phyloP scores from a whole-genome alignment of 2,797 vertebrate species.

The Lindbergichthys nudifrons region DNA sequence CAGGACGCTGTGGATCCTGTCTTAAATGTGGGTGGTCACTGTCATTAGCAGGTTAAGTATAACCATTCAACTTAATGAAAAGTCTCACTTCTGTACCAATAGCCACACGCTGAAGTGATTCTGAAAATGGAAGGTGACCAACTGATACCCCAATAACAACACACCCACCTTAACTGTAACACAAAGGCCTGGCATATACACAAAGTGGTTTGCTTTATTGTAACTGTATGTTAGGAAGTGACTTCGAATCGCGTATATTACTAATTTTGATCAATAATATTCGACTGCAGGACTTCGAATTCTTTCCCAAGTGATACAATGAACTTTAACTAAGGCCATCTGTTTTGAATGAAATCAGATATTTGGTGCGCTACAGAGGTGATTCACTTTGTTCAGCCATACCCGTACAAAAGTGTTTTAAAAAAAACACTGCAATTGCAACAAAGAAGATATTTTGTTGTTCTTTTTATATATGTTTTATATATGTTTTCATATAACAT shows the following conservation, averaged over 20 bases:
- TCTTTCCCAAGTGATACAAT: constrained; percentile 29
- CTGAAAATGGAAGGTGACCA: constrained; percentile 21
- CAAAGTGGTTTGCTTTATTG: background rate
- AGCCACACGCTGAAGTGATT: constrained; percentile 13
- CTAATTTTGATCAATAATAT: constrained; percentile 1
- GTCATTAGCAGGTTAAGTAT: constrained; percentile 67
- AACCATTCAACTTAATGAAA: constrained; percentile 59
- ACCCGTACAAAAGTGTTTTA: constrained; percentile 11
- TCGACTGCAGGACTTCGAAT: constrained; percentile 7
- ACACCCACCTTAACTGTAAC: background rate
- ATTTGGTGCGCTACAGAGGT: constrained; percentile 24
- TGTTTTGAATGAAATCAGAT: constrained; percentile 56
- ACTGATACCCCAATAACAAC: background rate
- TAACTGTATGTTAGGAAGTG: background rate
- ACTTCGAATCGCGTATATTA: background rate
- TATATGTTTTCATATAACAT: background rate
- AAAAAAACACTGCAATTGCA: background rate
- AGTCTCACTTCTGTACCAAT: constrained; percentile 29
- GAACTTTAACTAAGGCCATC: constrained; percentile 36
- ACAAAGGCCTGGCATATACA: background rate
- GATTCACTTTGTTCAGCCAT: constrained; percentile 38
- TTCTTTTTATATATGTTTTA: background rate
- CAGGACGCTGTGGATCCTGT: constrained; percentile 45
- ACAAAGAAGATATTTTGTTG: background rate
- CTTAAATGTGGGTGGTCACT: constrained; percentile 51